phyloP scores from a whole-genome alignment of 2,888 invertebrate species.

The Lucinisca nassula region DNA sequence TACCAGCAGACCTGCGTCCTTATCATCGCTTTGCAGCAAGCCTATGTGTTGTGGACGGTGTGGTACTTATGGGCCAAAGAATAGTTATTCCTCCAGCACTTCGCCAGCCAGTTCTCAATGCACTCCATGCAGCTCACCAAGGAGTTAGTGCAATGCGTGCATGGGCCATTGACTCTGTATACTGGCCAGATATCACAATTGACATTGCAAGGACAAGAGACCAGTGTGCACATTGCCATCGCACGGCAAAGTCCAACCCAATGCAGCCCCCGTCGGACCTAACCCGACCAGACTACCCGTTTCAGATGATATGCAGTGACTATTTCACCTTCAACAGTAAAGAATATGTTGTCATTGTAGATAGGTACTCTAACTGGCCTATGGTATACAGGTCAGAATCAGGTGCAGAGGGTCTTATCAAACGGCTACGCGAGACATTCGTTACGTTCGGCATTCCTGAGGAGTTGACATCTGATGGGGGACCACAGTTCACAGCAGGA shows the following conservation, averaged over 20 bases:
- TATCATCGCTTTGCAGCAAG: constrained; percentile 41
- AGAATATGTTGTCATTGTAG: constrained; percentile 66
- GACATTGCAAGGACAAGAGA: constrained; percentile 54
- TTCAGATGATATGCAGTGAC: constrained; percentile 59
- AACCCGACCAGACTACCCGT: constrained; percentile 57
- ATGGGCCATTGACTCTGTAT: constrained; percentile 18
- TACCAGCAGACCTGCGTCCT: constrained; percentile 32
- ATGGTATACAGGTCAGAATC: constrained; percentile 50
- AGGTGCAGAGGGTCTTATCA: constrained; percentile 58
- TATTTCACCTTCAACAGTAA: constrained; percentile 55
- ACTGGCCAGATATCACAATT: constrained; percentile 58
- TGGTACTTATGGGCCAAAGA: constrained; percentile 55
- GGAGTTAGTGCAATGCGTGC: background rate
- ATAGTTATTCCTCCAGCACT: constrained; percentile 50
- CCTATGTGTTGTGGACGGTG: constrained; percentile 58
- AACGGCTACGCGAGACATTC: constrained; percentile 51
- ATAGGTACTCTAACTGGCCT: constrained; percentile 67
- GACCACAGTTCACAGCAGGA: constrained; percentile 62
- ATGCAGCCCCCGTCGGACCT: constrained; percentile 54
- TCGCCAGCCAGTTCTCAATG: background rate
- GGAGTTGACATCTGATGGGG: constrained; percentile 64
- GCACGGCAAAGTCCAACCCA: constrained; percentile 61
- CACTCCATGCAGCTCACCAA: background rate
- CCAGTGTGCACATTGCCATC: constrained; percentile 51
- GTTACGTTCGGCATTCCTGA: constrained; percentile 71